Conservation (phyloP, 2,113 vertebrate genomes). For the Reinhardtius hippoglossoides region DNA sequence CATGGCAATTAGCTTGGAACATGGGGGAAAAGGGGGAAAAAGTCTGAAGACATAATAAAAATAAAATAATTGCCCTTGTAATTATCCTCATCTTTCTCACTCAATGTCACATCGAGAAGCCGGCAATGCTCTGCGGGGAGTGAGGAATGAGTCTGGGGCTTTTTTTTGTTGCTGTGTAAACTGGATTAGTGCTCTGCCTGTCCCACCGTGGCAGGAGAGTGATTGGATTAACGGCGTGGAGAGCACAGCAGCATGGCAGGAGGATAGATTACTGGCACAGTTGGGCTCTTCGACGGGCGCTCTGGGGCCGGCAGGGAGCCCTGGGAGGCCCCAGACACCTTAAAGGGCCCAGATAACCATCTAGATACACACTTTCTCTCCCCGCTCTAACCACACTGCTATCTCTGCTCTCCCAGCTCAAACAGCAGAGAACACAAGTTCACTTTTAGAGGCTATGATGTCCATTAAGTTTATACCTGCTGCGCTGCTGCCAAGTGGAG, state of each 20-base stretch:
- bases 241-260: conserved; percentile 76
- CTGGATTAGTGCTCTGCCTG: conserved; percentile 82
- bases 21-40: conserved; percentile 23
- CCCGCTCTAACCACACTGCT: conserved; percentile 48
- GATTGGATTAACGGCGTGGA: conserved; percentile 82
- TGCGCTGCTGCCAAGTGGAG: conserved; percentile 74
- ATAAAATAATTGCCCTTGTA: conserved; percentile 82
- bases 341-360: conserved; percentile 77
- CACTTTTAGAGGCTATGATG: conserved; percentile 76
- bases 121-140: conserved; percentile 60
- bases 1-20: conserved; percentile 78
- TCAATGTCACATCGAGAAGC: conserved; percentile 72
- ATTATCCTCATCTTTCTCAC: conserved; percentile 83
- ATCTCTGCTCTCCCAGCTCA: conserved; percentile 72
- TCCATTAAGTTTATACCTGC: conserved; percentile 76
- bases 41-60: conserved; percentile 64
- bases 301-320: conserved; percentile 64
- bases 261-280: conserved; percentile 81
- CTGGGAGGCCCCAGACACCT: conserved; percentile 71
- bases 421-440: conserved; percentile 72
- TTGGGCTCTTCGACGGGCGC: conserved; percentile 69
- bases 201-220: conserved; percentile 80
- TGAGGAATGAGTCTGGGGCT: conserved; percentile 70
- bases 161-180: conserved; percentile 79
- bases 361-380: conserved; percentile 57